Conservation (phyloP, 1,140 invertebrate species). For the Samia ricini region DNA sequence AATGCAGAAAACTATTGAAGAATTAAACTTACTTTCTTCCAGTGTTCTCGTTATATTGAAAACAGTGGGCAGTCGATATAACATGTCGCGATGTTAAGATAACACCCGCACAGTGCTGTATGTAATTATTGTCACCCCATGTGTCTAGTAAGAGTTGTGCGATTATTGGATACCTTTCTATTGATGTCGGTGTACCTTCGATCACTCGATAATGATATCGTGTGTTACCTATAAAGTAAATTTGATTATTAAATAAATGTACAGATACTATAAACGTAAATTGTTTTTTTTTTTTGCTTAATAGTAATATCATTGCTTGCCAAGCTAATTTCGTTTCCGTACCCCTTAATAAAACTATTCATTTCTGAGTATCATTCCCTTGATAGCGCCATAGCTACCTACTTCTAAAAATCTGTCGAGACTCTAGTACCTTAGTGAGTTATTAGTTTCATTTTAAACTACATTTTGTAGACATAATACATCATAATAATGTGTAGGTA, state of each 20-base stretch:
- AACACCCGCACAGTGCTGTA: slow-evolving; percentile 61
- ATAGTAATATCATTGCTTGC: no score
- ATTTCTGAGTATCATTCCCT: no score
- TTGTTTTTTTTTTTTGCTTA: no score
- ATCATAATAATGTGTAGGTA: no score
- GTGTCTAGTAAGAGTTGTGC: slow-evolving; percentile 58
- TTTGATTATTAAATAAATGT: not conserved
- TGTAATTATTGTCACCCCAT: slow-evolving; percentile 46
- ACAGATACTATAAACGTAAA: no score
- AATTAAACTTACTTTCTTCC: slow-evolving; percentile 49
- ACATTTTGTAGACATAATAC: no score
- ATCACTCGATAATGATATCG: slow-evolving; percentile 45
- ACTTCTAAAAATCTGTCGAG: no score
- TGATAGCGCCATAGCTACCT: no score
- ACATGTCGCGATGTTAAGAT: slow-evolving; percentile 62
- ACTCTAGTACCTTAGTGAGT: no score
- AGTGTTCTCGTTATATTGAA: slow-evolving; percentile 49
- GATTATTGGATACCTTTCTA: slow-evolving; percentile 55
- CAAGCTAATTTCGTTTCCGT: no score
- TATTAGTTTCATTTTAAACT: no score
- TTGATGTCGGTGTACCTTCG: slow-evolving; percentile 49
- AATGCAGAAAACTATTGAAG: not conserved
- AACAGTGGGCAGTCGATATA: slow-evolving; percentile 63
- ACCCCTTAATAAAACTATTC: no score
- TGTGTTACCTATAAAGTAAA: slow-evolving; percentile 33